These are phyloP conservation scores for Platalea minor DNA, from an alignment of 2,797 vertebrate species.

Conservation along the genomic window DNA sequence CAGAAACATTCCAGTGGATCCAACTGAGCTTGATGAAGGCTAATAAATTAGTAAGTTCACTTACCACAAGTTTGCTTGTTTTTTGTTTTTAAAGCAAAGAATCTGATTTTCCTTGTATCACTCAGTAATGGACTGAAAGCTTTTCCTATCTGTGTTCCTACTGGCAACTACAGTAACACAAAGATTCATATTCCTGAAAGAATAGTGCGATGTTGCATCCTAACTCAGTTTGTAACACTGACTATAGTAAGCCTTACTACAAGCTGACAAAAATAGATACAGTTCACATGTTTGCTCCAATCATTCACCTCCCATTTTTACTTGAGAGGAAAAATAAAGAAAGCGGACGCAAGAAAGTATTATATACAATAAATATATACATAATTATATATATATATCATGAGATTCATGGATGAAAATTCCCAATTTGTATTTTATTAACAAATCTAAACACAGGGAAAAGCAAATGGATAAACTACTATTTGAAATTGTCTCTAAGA, in stretches of 20 bases:
- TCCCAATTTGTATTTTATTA: background rate
- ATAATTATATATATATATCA: background rate
- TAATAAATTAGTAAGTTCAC: background rate
- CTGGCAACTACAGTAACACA: background rate
- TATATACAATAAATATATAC: background rate
- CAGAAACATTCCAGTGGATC: background rate
- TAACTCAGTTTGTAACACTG: background rate
- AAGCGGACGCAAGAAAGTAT: background rate
- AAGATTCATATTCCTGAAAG: background rate
- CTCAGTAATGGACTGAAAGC: background rate
- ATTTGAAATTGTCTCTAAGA: background rate
- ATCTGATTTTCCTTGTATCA: background rate
- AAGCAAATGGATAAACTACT: background rate
- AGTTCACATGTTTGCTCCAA: background rate
- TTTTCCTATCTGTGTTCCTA: background rate
- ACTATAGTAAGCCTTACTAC: background rate
- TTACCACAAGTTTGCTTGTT: background rate
- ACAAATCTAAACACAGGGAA: background rate
- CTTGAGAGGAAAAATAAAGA: background rate
- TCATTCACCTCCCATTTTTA: background rate
- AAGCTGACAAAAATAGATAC: background rate
- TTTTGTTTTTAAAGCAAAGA: background rate
- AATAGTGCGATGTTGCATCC: background rate
- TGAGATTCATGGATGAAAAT: background rate
- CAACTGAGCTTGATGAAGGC: background rate